Evolutionary conservation across 2,888 invertebrate species (phyloP).

Genomic region (Mythimna vitellina): DNA sequence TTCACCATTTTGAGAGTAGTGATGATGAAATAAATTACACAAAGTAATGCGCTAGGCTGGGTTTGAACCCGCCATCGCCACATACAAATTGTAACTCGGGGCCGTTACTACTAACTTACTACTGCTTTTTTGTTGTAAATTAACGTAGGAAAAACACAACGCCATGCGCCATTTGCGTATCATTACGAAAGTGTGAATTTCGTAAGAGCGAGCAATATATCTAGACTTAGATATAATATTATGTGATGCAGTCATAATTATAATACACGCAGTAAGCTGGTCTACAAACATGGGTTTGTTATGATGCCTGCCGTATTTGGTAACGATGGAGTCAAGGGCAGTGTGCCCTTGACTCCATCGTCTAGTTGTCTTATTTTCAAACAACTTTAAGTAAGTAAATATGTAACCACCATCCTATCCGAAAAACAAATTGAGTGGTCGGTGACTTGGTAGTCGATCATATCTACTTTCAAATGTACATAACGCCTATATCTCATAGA

Average conservation of each 20-base stretch:
- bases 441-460: conserved; percentile 17
- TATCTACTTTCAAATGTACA: not conserved
- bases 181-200: conserved; percentile 21
- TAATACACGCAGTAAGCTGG: not conserved
- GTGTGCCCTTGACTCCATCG: too few relatives aligned
- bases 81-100: too few relatives aligned
- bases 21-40: too few relatives aligned
- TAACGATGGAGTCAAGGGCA: not conserved
- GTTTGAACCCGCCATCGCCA: too few relatives aligned
- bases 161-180: conserved; percentile 20
- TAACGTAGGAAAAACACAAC: conserved; percentile 18
- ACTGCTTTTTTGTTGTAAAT: conserved; percentile 1
- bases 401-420: not conserved
- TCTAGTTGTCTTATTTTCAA: not conserved
- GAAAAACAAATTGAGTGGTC: conserved; percentile 1
- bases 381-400: conserved; percentile 1
- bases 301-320: conserved; percentile 18
- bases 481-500: not conserved
- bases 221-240: not conserved
- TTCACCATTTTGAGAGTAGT: too few relatives aligned
- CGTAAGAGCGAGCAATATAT: conserved; percentile 15
- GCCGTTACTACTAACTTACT: too few relatives aligned
- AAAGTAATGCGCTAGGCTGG: too few relatives aligned
- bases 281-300: conserved; percentile 29
- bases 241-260: conserved; percentile 19